Evolutionary conservation across 2,113 vertebrate genomes (phyloP).

Genomic region (Acrocephalus arundinaceus): DNA sequence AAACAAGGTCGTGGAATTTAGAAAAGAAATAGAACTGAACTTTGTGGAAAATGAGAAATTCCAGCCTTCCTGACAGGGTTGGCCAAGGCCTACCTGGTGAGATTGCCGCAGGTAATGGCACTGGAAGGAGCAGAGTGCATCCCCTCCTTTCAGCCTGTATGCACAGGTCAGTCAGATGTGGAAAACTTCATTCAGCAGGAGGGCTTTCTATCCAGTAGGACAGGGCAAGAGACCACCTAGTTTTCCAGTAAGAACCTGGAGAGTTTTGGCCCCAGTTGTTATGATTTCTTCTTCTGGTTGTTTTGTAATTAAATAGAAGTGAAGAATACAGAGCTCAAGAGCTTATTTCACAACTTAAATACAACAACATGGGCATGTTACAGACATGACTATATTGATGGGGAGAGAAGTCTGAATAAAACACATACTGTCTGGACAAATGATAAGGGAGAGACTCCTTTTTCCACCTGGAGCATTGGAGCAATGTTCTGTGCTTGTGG

Average conservation of each 20-base stretch:
- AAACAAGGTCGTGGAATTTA: not conserved
- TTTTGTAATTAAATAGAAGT: not conserved
- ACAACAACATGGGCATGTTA: not conserved
- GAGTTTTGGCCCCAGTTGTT: not conserved
- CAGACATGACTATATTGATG: not conserved
- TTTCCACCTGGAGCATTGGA: not conserved
- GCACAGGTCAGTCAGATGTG: not conserved
- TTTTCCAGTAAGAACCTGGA: not conserved
- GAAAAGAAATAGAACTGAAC: not conserved
- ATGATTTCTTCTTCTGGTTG: not conserved
- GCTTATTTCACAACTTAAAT: not conserved
- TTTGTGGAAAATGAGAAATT: not conserved
- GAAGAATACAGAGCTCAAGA: not conserved
- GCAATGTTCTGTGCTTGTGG: not conserved
- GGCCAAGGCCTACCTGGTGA: accelerated
- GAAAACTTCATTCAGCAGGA: not conserved
- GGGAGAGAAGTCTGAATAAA: not conserved
- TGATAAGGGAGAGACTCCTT: not conserved
- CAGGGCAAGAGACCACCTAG: not conserved
- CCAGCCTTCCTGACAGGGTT: not conserved
- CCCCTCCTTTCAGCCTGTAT: not conserved
- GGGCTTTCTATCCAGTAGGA: not conserved
- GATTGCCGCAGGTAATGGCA: not conserved
- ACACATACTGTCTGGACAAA: not conserved
- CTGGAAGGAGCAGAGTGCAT: not conserved